Evolutionary conservation across 2,797 vertebrate genomes (phyloP), one percentile per base, ranked within the genome.

Genomic region (Danionella dracula): DNA sequence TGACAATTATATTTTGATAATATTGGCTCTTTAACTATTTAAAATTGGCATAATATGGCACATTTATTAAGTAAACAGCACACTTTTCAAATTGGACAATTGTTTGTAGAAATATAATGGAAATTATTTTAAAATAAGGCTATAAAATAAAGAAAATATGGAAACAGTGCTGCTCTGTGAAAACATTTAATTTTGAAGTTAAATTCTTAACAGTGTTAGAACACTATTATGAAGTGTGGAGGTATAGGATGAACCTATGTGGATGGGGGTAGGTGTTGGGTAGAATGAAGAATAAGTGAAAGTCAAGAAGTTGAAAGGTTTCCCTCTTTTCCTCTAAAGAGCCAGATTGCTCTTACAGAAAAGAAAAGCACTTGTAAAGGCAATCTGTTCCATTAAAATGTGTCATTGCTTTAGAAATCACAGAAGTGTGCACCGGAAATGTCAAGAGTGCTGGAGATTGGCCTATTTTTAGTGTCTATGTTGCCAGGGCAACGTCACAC

Each of bases 391-490:
- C 31, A 81, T 82, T 82, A 87, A 86, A 80, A 78, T 73, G 82
- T 60, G 71, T 80, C 64, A 66, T 75, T 59, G 84, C 81, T 80
- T 81, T 83, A 81, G 81, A 88, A 89, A 88, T 82, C 78, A 79
- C 85, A 59, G 80, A 83, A 87, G 84, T 76, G 80, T 86, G 83
- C 79, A 80, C 82, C 79, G 82, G 85, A 89, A 88, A 91, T 90
- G 86, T 90, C 86, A 88, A 81, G 82, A 86, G 86, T 86, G 86
- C 86, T 85, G 82, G 86, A 89, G 85, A 90, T 81, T 82, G 81
- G 75, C 82, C 87, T 90, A 90, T 91, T 91, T 91, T 88, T 90
- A 90, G 90, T 87, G 83, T 80, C 81, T 81, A 82, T 89, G 90
- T 91, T 90, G 85, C 88, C 81, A 87, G 81, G 89, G 88, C 77